A percentile compares a stretch with the other conserved stretches of the same genome.
phyloP scores from a whole-genome alignment of 1,140 invertebrate genomes.

The Macrocentrus cingulum region DNA sequence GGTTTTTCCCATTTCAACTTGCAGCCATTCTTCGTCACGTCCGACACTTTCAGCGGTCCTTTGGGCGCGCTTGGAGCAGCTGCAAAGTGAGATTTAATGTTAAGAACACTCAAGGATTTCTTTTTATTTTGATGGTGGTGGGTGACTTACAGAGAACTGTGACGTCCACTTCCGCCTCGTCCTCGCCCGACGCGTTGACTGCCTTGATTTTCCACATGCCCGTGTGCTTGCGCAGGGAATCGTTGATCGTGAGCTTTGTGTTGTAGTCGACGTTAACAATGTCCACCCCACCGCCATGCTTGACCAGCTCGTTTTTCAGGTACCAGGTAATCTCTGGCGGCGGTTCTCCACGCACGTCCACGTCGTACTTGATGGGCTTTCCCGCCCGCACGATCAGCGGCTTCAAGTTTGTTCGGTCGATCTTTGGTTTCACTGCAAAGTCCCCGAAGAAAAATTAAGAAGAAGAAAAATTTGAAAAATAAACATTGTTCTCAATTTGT shows the following conservation, averaged over 20 bases:
- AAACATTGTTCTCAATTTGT: too few species aligned
- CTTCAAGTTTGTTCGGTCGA: constrained; percentile 92
- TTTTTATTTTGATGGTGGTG: neutral
- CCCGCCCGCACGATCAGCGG: constrained; percentile 87
- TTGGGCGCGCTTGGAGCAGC: constrained; percentile 81
- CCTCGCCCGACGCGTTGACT: constrained; percentile 88
- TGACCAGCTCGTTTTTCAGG: constrained; percentile 61
- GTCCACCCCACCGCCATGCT: constrained; percentile 73
- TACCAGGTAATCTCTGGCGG: constrained; percentile 91
- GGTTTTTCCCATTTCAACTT: constrained; percentile 97
- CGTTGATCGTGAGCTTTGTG: constrained; percentile 86
- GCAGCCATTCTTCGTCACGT: constrained; percentile 89
- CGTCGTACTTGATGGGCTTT: constrained; percentile 88
- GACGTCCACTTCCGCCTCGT: constrained; percentile 91
- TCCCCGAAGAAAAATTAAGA: neutral
- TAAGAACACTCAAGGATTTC: constrained; percentile 10
- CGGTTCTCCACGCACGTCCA: constrained; percentile 93
- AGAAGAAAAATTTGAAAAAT: too few species aligned
- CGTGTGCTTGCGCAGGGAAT: constrained; percentile 80
- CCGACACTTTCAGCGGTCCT: constrained; percentile 89
- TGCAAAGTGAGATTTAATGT: constrained; percentile 39
- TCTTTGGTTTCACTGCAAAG: constrained; percentile 88
- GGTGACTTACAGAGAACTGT: constrained; percentile 77
- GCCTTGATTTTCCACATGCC: constrained; percentile 90
- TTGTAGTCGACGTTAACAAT: constrained; percentile 91